Evolutionary conservation across 2,888 invertebrate species (phyloP).

Genomic region (Chaitophorus viminalis): DNA sequence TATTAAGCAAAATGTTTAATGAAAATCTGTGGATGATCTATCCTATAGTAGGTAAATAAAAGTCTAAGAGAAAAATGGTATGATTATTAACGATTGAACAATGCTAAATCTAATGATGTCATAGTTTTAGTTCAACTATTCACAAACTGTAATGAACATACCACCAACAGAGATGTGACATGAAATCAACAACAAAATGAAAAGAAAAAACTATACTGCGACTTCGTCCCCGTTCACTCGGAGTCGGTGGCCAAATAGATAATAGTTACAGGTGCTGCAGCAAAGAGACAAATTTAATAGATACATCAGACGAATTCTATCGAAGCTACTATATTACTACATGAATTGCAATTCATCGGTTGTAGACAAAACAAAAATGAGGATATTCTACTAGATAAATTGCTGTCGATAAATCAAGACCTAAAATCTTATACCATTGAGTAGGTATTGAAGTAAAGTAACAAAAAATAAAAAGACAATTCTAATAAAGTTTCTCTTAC

Average conservation of each 20-base stretch:
- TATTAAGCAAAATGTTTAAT: too few relatives aligned
- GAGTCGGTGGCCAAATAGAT: too few relatives aligned
- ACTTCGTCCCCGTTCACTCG: neutral
- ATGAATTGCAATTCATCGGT: neutral
- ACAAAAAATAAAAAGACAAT: too few relatives aligned
- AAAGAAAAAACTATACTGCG: neutral
- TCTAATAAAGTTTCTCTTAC: too few relatives aligned
- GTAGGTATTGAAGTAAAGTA: too few relatives aligned
- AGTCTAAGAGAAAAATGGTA: neutral
- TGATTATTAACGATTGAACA: neutral
- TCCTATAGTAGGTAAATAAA: too few relatives aligned
- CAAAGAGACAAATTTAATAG: neutral
- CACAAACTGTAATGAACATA: too few relatives aligned
- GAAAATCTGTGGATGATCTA: too few relatives aligned
- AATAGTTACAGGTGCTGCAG: neutral
- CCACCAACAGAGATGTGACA: slow-evolving; percentile 14
- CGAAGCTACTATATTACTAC: neutral
- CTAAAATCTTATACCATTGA: too few relatives aligned
- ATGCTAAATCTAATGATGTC: neutral
- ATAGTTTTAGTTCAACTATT: neutral
- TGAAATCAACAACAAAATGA: slow-evolving; percentile 1
- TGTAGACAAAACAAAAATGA: neutral
- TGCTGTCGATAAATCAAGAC: neutral
- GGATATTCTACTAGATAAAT: neutral
- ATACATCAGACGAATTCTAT: too few relatives aligned